These are phyloP conservation scores for Gymnarchus niloticus DNA, from an alignment of 2,113 vertebrate genomes.

Conservation along the genomic window DNA sequence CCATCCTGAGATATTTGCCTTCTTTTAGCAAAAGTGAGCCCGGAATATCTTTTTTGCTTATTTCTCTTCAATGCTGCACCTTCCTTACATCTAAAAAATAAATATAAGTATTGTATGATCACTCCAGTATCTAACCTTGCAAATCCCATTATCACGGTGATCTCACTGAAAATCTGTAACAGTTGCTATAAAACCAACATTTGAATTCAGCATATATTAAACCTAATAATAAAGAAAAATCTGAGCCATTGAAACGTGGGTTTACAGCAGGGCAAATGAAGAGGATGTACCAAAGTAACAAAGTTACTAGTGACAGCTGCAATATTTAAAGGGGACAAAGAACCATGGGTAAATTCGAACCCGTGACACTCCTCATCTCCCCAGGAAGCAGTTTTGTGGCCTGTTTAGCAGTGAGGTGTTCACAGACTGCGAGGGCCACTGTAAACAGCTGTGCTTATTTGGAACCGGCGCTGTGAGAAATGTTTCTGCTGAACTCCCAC, in stretches of 20 bases:
- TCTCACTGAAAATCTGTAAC: too few species aligned
- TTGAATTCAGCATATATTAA: background rate
- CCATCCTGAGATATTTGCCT: background rate
- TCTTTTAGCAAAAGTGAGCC: background rate
- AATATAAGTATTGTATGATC: background rate
- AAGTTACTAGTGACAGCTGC: background rate
- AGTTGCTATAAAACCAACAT: too few species aligned
- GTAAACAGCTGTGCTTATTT: background rate
- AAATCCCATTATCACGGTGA: too few species aligned
- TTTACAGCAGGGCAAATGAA: background rate
- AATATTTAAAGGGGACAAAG: too few species aligned
- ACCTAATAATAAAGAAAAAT: background rate
- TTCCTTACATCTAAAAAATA: background rate
- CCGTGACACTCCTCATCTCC: too few species aligned
- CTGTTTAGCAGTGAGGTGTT: too few species aligned
- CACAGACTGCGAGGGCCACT: background rate
- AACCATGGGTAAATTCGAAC: too few species aligned
- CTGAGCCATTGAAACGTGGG: background rate
- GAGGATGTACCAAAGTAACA: background rate
- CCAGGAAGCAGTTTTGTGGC: too few species aligned
- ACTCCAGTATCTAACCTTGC: too few species aligned
- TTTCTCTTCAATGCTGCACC: background rate
- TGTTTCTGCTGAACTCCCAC: background rate
- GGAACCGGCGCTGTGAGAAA: background rate
- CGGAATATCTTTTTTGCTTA: background rate